These are phyloP conservation scores for Contarinia nasturtii DNA, from an alignment of 1,140 invertebrate species.

Conservation along the genomic window DNA sequence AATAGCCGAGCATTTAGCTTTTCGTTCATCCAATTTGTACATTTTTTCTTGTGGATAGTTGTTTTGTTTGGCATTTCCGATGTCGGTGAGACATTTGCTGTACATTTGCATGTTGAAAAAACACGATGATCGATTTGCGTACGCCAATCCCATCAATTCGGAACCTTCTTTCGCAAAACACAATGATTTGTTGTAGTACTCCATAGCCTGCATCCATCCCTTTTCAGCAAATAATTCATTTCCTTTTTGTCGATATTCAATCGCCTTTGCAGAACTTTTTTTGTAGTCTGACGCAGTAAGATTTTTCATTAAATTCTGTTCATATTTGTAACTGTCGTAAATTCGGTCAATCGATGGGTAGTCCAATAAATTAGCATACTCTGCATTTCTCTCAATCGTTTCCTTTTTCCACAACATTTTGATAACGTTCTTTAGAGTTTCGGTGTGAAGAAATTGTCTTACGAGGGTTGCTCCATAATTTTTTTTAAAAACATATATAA, in stretches of 20 bases:
- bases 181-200: slow-evolving; percentile 41
- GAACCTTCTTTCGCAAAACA: slow-evolving; percentile 30
- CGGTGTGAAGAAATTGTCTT: too few species aligned
- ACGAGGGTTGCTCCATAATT: too few species aligned
- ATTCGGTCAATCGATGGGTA: neutral
- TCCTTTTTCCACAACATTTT: neutral
- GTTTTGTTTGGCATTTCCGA: slow-evolving; percentile 27
- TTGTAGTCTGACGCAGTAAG: neutral
- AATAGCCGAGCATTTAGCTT: slow-evolving; percentile 25
- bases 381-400: neutral
- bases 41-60: slow-evolving; percentile 30
- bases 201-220: slow-evolving; percentile 22
- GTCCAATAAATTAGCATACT: neutral
- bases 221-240: neutral
- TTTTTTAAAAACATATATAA: too few species aligned
- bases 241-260: neutral
- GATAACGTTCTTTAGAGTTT: slow-evolving; percentile 1
- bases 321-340: neutral
- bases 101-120: slow-evolving; percentile 38
- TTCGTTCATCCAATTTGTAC: slow-evolving; percentile 31
- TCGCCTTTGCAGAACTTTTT: neutral
- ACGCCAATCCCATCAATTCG: slow-evolving; percentile 36
- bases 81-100: slow-evolving; percentile 36
- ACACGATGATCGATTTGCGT: slow-evolving; percentile 49
- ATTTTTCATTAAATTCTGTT: neutral